These are phyloP conservation scores for Blennius ocellaris DNA, from an alignment of 2,113 vertebrate genomes.

Conservation along the genomic window DNA sequence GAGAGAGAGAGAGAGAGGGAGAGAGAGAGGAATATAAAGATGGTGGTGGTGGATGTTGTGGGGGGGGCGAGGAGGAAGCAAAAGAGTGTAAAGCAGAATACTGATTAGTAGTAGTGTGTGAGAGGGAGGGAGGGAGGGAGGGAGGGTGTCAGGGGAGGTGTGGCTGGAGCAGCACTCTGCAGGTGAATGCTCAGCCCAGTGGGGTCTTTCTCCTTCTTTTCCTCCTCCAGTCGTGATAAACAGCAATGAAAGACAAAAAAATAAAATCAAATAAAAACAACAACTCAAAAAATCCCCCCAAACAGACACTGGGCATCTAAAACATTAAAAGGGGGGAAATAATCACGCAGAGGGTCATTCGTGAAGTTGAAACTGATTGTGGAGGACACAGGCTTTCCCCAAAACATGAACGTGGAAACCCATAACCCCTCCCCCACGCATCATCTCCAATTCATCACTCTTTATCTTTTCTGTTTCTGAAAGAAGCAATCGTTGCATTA, in stretches of 20 bases:
- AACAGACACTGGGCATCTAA: too few species aligned
- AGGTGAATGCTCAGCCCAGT: constrained; percentile 69
- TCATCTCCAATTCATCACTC: neutral
- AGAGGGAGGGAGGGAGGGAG: constrained; percentile 20
- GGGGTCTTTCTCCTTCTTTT: constrained; percentile 44
- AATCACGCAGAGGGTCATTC: too few species aligned
- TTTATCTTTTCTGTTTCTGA: constrained; percentile 21
- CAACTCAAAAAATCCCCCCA: too few species aligned
- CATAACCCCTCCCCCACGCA: neutral
- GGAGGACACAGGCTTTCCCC: constrained; percentile 29
- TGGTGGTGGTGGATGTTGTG: too few species aligned
- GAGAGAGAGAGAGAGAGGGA: constrained; percentile 10
- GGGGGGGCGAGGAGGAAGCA: constrained; percentile 24
- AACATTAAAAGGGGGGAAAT: too few species aligned
- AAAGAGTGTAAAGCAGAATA: constrained; percentile 74
- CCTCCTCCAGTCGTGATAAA: neutral
- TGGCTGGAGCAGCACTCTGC: constrained; percentile 57
- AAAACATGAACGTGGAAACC: constrained; percentile 41
- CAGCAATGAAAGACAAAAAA: neutral
- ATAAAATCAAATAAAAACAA: constrained; percentile 34
- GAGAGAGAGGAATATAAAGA: constrained; percentile 4
- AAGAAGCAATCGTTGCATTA: constrained; percentile 41
- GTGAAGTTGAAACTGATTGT: neutral
- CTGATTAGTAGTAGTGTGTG: constrained; percentile 71
- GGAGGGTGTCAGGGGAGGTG: constrained; percentile 6